Conservation (phyloP, 2,113 vertebrate genomes). For the Chaetodon trifascialis region DNA sequence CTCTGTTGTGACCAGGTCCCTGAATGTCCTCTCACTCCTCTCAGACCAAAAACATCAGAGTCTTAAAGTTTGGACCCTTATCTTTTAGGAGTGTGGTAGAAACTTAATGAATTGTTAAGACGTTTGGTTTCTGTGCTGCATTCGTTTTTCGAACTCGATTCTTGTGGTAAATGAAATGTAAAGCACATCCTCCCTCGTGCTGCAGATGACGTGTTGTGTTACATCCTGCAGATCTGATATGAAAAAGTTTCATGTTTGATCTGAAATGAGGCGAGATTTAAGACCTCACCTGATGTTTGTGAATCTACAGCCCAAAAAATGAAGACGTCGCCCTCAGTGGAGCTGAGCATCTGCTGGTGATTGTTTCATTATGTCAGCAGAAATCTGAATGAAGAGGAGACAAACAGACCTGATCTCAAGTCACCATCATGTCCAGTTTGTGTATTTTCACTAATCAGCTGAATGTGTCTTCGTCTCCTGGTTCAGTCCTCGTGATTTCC, state of each 20-base stretch:
- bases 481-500: background rate
- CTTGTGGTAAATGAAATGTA: no score
- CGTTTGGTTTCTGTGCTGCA: no score
- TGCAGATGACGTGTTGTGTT: no score
- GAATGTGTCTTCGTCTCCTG: background rate
- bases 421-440: background rate
- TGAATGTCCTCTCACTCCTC: no score
- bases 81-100: no score
- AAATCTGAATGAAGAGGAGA: background rate
- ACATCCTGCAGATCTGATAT: no score
- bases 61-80: no score
- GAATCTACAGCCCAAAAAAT: background rate
- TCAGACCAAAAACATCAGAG: no score
- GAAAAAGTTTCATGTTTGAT: background rate
- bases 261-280: background rate
- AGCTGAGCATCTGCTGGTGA: background rate
- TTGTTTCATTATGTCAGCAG: background rate
- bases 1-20: background rate
- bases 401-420: background rate
- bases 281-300: background rate
- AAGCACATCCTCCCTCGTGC: no score
- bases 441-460: background rate
- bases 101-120: no score
- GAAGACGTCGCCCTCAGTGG: background rate
- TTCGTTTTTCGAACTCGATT: no score